Conservation (phyloP, 1,140 invertebrate species). For the Episyrphus balteatus region DNA sequence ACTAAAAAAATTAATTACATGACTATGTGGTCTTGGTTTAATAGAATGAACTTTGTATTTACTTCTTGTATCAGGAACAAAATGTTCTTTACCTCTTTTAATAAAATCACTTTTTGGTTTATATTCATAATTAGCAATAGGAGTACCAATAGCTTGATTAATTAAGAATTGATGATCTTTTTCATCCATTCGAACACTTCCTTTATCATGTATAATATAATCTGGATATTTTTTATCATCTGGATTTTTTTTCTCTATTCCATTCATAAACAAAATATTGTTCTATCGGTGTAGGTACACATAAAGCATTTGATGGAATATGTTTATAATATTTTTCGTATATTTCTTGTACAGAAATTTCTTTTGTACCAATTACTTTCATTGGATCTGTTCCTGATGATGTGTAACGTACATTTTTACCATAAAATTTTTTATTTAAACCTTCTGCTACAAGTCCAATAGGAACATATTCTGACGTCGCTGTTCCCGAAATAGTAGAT, state of each 20-base stretch:
- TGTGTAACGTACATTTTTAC: not conserved
- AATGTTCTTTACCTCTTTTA: constrained; percentile 5
- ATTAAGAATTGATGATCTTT: constrained; percentile 7
- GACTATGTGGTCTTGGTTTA: not conserved
- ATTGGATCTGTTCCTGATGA: not conserved
- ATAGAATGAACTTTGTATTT: constrained; percentile 2
- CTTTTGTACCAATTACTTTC: not conserved
- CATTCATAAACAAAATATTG: constrained; percentile 7
- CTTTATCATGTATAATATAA: constrained; percentile 5
- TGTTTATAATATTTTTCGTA: too few species aligned
- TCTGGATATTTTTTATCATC: not conserved
- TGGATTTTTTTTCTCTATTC: constrained; percentile 5
- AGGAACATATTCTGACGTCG: too few species aligned
- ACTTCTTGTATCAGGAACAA: constrained; percentile 1
- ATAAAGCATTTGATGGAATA: constrained; percentile 5
- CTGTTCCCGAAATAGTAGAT: constrained; percentile 4
- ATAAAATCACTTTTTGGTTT: constrained; percentile 3
- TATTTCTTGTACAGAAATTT: too few species aligned
- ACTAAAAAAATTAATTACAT: constrained; percentile 3
- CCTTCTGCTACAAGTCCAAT: constrained; percentile 3
- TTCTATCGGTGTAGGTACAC: not conserved
- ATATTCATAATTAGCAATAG: constrained; percentile 5
- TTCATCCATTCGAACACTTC: constrained; percentile 5
- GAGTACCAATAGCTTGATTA: constrained; percentile 6
- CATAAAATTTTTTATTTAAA: constrained; percentile 6